A percentile compares a stretch with the other conserved stretches of the same genome.
These are phyloP conservation scores for Mormyrus hasselquistii DNA, from an alignment of 2,797 vertebrate species.

Conservation along the genomic window DNA sequence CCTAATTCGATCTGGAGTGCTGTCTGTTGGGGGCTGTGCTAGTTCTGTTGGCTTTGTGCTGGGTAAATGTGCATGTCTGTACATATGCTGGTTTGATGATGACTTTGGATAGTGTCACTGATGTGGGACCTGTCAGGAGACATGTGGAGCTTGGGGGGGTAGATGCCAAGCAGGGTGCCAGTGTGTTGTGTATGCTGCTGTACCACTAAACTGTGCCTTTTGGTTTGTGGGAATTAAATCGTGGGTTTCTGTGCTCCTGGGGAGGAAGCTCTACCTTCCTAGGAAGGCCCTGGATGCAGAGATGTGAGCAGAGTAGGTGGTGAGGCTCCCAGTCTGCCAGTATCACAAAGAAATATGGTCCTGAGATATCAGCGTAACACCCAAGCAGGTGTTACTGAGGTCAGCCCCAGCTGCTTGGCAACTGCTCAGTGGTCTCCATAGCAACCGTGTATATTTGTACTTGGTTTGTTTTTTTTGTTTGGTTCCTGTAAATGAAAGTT, in stretches of 20 bases:
- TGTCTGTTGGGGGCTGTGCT: not conserved
- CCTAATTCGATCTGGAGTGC: not conserved
- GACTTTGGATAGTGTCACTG: not conserved
- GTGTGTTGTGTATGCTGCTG: not conserved
- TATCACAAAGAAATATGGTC: not conserved
- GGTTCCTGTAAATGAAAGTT: not conserved
- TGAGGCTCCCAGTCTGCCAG: not conserved
- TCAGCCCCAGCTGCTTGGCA: conserved; percentile 38
- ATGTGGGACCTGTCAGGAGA: not conserved
- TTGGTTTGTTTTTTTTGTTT: not conserved
- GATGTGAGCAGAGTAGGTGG: not conserved
- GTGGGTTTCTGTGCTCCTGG: not conserved
- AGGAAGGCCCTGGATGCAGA: not conserved
- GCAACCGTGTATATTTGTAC: conserved; percentile 32
- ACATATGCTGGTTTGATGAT: not conserved
- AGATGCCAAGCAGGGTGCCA: not conserved
- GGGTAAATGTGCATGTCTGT: not conserved
- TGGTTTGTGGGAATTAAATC: not conserved
- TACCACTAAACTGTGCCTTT: not conserved
- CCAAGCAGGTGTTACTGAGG: conserved; percentile 34
- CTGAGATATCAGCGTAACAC: not conserved
- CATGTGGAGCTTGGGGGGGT: not conserved
- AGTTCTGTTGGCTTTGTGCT: not conserved
- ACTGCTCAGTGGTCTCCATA: conserved; percentile 40
- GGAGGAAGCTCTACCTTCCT: not conserved